phyloP scores from a whole-genome alignment of 2,113 vertebrate genomes.

The Chaetorhynchus papuensis region DNA sequence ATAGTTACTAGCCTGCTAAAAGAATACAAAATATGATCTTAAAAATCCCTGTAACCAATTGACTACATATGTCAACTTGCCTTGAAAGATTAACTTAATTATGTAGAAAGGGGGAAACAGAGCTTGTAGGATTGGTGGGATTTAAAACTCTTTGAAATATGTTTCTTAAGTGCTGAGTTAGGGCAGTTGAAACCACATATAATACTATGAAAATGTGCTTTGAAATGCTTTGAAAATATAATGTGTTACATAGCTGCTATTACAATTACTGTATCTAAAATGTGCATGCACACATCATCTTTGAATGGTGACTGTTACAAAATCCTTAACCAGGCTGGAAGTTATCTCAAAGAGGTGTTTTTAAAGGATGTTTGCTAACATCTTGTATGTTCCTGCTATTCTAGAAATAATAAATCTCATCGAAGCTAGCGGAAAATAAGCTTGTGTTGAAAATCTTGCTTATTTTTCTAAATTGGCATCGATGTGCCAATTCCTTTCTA shows the following conservation, averaged over 20 bases:
- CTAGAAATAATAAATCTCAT: neutral
- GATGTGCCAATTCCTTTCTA: neutral
- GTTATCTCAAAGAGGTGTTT: neutral
- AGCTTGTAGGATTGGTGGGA: neutral
- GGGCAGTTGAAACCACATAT: neutral
- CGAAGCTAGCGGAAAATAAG: neutral
- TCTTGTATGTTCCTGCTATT: neutral
- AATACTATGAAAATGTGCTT: conserved; percentile 9
- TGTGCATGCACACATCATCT: neutral
- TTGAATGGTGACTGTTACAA: neutral
- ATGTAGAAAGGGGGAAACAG: neutral
- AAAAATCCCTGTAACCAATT: conserved; percentile 41
- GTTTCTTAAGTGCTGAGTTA: conserved; percentile 25
- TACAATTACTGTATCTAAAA: neutral
- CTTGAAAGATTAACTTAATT: conserved; percentile 62
- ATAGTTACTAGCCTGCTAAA: conserved; percentile 3
- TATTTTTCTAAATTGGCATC: neutral
- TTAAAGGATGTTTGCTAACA: neutral
- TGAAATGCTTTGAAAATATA: neutral
- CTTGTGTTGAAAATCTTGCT: neutral
- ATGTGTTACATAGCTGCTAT: neutral
- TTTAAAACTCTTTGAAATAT: conserved; percentile 54
- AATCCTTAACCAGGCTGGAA: neutral
- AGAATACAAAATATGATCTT: neutral
- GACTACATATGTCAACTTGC: conserved; percentile 40